A percentile compares a stretch with the other conserved stretches of the same genome.
phyloP scores from a whole-genome alignment of 2,888 invertebrate species.

The Eristalis pertinax region DNA sequence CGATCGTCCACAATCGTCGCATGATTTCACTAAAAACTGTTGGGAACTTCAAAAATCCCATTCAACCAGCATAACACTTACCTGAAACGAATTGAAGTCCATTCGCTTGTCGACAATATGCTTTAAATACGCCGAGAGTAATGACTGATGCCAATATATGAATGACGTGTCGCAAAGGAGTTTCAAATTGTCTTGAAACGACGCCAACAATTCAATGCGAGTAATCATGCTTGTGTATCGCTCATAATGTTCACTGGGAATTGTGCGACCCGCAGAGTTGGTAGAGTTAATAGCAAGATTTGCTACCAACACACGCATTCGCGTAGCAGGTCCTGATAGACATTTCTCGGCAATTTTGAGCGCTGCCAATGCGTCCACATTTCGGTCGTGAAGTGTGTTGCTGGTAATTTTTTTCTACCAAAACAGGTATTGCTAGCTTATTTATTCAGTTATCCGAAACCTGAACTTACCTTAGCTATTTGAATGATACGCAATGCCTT shows the following conservation, averaged over 20 bases:
- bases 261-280: conserved; percentile 82
- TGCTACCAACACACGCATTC: conserved; percentile 85
- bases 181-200: conserved; percentile 84
- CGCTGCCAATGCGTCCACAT: conserved; percentile 88
- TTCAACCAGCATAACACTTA: conserved; percentile 40
- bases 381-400: conserved; percentile 85
- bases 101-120: conserved; percentile 86
- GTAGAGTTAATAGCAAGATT: conserved; percentile 86
- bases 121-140: conserved; percentile 89
- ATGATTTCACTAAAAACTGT: conserved; percentile 82
- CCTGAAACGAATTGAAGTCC: conserved; percentile 82
- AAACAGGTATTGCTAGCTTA: background rate
- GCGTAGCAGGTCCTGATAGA: conserved; percentile 85
- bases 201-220: conserved; percentile 85
- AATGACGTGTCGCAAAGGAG: conserved; percentile 88
- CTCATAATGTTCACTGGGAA: conserved; percentile 84
- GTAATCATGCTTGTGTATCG: conserved; percentile 85
- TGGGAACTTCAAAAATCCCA: background rate
- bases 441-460: background rate
- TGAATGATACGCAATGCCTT: conserved; percentile 87
- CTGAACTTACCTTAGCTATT: conserved; percentile 84
- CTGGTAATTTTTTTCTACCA: conserved; percentile 84
- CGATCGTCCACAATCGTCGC: conserved; percentile 80
- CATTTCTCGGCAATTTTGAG: conserved; percentile 88
- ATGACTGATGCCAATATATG: conserved; percentile 90